Conservation (phyloP, 2,888 invertebrate species). For the Acrobasis suavella region DNA sequence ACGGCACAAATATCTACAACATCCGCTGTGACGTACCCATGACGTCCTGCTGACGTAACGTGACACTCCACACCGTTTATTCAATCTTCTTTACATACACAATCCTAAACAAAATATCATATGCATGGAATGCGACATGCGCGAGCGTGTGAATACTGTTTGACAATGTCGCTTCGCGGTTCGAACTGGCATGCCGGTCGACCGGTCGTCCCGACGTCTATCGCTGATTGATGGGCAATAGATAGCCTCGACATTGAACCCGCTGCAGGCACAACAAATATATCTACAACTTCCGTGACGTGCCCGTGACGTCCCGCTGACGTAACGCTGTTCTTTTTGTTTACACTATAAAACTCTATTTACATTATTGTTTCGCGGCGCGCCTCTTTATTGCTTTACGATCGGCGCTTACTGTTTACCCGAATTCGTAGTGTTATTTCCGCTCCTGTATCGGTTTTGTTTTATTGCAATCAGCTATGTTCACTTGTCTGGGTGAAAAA, state of each 20-base stretch:
- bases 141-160: too few relatives aligned
- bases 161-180: too few relatives aligned
- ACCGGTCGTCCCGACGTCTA: slow-evolving; percentile 27
- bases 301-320: slow-evolving; percentile 60
- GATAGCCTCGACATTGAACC: slow-evolving; percentile 80
- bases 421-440: slow-evolving; percentile 35
- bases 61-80: slow-evolving; percentile 36
- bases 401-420: slow-evolving; percentile 52
- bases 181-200: not conserved
- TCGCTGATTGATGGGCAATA: slow-evolving; percentile 78
- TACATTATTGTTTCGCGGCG: slow-evolving; percentile 74
- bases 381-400: slow-evolving; percentile 71
- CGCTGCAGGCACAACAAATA: slow-evolving; percentile 47
- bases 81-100: too few relatives aligned
- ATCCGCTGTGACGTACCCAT: slow-evolving; percentile 68
- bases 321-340: slow-evolving; percentile 75
- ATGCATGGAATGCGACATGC: too few relatives aligned
- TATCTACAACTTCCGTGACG: slow-evolving; percentile 80
- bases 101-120: too few relatives aligned
- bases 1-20: slow-evolving; percentile 65
- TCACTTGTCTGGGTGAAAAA: not conserved
- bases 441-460: slow-evolving; percentile 25
- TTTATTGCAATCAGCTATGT: slow-evolving; percentile 24
- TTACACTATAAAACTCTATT: slow-evolving; percentile 78
- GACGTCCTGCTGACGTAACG: slow-evolving; percentile 66